phyloP scores from a whole-genome alignment of 2,113 vertebrate genomes.

The Mellivora capensis region DNA sequence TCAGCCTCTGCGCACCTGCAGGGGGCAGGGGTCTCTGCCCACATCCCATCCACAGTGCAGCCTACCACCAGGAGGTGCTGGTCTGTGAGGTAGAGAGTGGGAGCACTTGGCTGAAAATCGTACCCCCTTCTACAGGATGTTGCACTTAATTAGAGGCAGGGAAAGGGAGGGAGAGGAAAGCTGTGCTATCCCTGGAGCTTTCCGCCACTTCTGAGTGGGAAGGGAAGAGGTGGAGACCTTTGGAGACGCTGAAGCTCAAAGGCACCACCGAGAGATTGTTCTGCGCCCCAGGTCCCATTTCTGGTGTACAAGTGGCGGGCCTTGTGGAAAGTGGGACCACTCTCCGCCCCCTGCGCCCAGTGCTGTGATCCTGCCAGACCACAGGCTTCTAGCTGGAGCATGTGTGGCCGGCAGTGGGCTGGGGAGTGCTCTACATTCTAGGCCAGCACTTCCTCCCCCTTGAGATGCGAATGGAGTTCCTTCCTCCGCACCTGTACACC shows the following conservation, averaged over 20 bases:
- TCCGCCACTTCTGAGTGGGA: neutral
- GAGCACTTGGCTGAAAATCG: rapidly evolving
- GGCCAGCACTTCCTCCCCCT: neutral
- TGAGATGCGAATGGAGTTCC: neutral
- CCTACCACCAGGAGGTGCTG: neutral
- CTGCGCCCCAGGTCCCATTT: neutral
- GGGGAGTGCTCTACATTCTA: neutral
- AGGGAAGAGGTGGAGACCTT: neutral
- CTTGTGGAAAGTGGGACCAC: neutral
- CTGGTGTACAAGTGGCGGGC: no score
- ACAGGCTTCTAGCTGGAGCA: neutral
- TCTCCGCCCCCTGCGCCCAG: neutral
- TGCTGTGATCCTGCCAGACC: neutral
- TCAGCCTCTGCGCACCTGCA: neutral
- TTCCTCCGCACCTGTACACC: neutral
- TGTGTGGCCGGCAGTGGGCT: neutral
- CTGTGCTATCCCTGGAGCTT: no score
- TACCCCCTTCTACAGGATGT: neutral
- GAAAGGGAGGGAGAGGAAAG: neutral
- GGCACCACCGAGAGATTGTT: neutral
- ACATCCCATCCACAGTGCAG: neutral
- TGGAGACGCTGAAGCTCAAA: neutral
- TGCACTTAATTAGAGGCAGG: neutral
- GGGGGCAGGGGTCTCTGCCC: neutral
- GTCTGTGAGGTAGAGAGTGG: no score